Percentiles rank a stretch among this genome's conserved stretches.
Evolutionary conservation across 2,797 vertebrate species (phyloP).

Genomic region (Pseudocheirus occidentalis): DNA sequence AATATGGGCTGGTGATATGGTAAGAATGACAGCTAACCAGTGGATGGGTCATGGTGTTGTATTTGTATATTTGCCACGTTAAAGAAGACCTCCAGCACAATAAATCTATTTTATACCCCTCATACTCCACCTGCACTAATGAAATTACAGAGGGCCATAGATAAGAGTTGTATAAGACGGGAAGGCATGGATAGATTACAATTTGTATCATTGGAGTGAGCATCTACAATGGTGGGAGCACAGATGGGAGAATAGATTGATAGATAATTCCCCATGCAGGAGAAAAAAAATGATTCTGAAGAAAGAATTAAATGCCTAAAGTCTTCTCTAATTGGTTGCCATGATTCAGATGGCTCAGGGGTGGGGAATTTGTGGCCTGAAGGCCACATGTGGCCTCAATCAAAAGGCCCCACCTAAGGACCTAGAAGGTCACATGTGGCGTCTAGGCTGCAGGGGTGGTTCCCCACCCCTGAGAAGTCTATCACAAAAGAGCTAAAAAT

Average conservation of each 20-base stretch:
- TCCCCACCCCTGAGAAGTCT: not conserved
- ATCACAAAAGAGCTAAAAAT: not conserved
- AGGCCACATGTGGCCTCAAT: too few relatives aligned
- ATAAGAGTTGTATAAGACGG: not conserved
- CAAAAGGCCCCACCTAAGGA: too few relatives aligned
- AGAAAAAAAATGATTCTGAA: not conserved
- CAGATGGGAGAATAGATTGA: not conserved
- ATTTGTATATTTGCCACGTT: not conserved
- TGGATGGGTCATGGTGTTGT: not conserved
- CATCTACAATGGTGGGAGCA: not conserved
- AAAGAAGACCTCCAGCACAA: not conserved
- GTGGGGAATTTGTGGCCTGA: too few relatives aligned
- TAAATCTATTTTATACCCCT: not conserved
- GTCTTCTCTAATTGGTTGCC: not conserved
- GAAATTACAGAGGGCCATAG: not conserved
- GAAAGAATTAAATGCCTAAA: not conserved
- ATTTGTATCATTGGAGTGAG: not conserved
- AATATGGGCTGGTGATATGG: not conserved
- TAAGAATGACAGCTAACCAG: not conserved
- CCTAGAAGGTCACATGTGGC: too few relatives aligned
- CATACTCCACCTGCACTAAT: not conserved
- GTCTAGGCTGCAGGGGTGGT: too few relatives aligned
- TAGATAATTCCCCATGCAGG: not conserved
- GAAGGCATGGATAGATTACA: not conserved
- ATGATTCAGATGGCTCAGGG: not conserved